These are phyloP conservation scores for Pipra filicauda DNA, from an alignment of 2,113 vertebrate species.

Conservation along the genomic window DNA sequence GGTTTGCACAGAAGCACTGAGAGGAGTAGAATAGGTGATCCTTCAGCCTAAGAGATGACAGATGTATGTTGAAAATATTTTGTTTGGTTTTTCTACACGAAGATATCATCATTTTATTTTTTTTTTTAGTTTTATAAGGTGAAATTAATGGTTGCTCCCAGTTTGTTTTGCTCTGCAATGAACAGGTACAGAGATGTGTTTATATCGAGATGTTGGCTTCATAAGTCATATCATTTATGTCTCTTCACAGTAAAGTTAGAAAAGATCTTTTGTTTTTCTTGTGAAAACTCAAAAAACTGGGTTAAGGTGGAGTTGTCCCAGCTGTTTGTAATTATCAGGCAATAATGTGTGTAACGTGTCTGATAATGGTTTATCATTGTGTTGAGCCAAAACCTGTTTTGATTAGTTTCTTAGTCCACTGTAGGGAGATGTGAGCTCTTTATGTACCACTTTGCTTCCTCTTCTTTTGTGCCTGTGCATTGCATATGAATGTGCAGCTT, in stretches of 20 bases:
- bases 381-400: not conserved
- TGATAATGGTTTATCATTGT: not conserved
- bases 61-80: not conserved
- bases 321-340: not conserved
- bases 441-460: not conserved
- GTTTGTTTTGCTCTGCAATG: not conserved
- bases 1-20: not conserved
- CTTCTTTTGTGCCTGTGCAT: not conserved
- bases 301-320: not conserved
- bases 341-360: not conserved
- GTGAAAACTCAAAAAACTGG: not conserved
- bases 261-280: not conserved
- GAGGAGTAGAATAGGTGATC: not conserved
- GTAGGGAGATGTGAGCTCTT: not conserved
- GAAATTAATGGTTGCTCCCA: not conserved
- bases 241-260: not conserved
- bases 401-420: fast-evolving
- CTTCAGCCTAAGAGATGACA: not conserved
- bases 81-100: not conserved
- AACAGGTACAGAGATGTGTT: not conserved
- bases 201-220: not conserved
- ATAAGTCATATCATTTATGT: not conserved
- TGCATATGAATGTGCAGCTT: not conserved
- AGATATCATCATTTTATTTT: not conserved
- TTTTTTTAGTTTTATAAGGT: not conserved